Percentiles rank a stretch among this genome's conserved stretches.
These are phyloP conservation scores for Napeogenes inachia DNA, from an alignment of 2,888 invertebrate species.

Conservation along the genomic window DNA sequence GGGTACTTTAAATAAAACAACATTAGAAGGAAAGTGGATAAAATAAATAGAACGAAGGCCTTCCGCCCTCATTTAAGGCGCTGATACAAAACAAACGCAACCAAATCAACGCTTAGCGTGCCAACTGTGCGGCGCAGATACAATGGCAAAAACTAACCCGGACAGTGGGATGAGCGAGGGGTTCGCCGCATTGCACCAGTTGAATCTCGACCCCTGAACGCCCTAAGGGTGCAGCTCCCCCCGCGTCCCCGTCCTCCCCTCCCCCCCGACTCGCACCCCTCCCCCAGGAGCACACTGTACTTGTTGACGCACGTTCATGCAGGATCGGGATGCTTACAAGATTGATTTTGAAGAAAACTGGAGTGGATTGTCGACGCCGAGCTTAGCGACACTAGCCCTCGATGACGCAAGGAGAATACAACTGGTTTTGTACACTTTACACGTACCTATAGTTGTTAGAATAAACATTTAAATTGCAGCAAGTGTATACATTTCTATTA, in stretches of 20 bases:
- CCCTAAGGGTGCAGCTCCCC: constrained; percentile 33
- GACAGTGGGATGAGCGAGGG: constrained; percentile 52
- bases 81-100: constrained; percentile 49
- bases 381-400: not conserved
- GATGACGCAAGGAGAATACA: not conserved
- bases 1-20: constrained; percentile 35
- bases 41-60: constrained; percentile 40
- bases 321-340: constrained; percentile 38
- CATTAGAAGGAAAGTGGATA: constrained; percentile 29
- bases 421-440: not conserved
- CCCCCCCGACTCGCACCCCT: constrained; percentile 30
- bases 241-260: constrained; percentile 28
- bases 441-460: too few relatives aligned
- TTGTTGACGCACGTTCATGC: constrained; percentile 60
- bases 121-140: constrained; percentile 47
- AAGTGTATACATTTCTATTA: too few relatives aligned
- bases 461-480: too few relatives aligned
- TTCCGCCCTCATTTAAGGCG: constrained; percentile 44
- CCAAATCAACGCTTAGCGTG: constrained; percentile 52
- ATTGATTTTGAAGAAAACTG: constrained; percentile 33
- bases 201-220: constrained; percentile 65
- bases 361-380: constrained; percentile 8
- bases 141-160: constrained; percentile 56
- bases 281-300: constrained; percentile 43
- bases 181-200: constrained; percentile 76